These are phyloP conservation scores for Lasiurus borealis DNA, from an alignment of 2,113 vertebrate genomes.

Conservation along the genomic window DNA sequence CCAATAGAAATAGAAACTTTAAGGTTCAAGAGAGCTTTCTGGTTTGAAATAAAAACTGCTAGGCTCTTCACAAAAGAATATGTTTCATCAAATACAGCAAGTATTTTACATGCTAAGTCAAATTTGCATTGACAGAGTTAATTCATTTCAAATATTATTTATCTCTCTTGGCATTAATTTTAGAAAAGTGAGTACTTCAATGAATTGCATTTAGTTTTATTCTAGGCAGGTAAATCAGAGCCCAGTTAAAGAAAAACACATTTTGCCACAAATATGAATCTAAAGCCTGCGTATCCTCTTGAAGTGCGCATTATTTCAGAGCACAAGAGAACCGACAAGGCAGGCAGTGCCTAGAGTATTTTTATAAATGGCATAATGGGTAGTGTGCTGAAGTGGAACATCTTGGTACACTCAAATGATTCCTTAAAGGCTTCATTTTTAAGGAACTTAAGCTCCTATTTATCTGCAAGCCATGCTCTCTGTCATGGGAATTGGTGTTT, in stretches of 20 bases:
- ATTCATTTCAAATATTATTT: conserved; percentile 30
- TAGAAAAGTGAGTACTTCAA: conserved; percentile 59
- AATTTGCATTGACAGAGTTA: conserved; percentile 52
- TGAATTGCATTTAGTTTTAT: conserved; percentile 72
- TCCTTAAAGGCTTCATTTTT: conserved; percentile 81
- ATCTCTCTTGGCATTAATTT: conserved; percentile 39
- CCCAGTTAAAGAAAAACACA: conserved; percentile 69
- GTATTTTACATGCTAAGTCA: conserved; percentile 60
- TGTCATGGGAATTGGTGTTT: conserved; percentile 5
- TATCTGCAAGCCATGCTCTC: conserved; percentile 62
- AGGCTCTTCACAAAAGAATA: conserved; percentile 40
- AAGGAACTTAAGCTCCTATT: conserved; percentile 72
- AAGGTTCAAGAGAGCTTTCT: conserved; percentile 50
- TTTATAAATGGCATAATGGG: conserved; percentile 81
- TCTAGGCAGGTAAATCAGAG: conserved; percentile 71
- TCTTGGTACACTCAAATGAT: conserved; percentile 80
- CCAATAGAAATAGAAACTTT: conserved; percentile 44
- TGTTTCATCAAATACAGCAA: conserved; percentile 49
- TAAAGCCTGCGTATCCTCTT: conserved; percentile 75
- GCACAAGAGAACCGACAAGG: conserved; percentile 82
- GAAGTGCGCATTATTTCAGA: conserved; percentile 75
- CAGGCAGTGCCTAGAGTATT: conserved; percentile 82
- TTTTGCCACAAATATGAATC: conserved; percentile 80
- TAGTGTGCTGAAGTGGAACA: conserved; percentile 83
- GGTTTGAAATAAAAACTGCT: conserved; percentile 57